Conservation (phyloP, 2,113 vertebrate genomes). For the Danionella cerebrum region DNA sequence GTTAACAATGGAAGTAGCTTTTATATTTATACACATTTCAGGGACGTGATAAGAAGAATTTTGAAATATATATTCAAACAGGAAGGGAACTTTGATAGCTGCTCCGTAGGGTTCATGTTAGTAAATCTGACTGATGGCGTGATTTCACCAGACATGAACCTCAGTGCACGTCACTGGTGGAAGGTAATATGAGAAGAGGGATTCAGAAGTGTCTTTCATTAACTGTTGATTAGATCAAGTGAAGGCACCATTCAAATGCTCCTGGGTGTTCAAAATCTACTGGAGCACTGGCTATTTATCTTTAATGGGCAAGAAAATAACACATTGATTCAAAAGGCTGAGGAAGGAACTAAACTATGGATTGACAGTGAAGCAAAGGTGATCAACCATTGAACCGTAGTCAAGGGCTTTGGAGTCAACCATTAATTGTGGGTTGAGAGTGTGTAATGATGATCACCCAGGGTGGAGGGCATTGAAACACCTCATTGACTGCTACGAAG, state of each 20-base stretch:
- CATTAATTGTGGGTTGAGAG: slow-evolving; percentile 11
- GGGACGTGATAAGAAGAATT: too few relatives aligned
- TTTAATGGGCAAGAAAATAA: slow-evolving; percentile 21
- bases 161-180: not conserved
- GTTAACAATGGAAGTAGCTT: too few relatives aligned
- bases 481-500: slow-evolving; percentile 6
- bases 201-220: not conserved
- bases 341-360: slow-evolving; percentile 29
- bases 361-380: slow-evolving; percentile 14
- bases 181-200: not conserved
- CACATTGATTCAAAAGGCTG: slow-evolving; percentile 31
- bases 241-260: not conserved
- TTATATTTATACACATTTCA: too few relatives aligned
- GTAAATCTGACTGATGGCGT: too few relatives aligned
- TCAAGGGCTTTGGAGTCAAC: slow-evolving; percentile 1
- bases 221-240: slow-evolving; percentile 13
- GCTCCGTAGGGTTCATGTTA: too few relatives aligned
- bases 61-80: too few relatives aligned
- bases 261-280: not conserved
- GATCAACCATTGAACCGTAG: not conserved
- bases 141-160: not conserved
- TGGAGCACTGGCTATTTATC: slow-evolving; percentile 17
- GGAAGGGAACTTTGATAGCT: too few relatives aligned
- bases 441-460: slow-evolving; percentile 28
- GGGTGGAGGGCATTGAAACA: not conserved